Base-by-base conservation (phyloP, 2,113 vertebrate genomes). In the Lynx canadensis region DNA sequence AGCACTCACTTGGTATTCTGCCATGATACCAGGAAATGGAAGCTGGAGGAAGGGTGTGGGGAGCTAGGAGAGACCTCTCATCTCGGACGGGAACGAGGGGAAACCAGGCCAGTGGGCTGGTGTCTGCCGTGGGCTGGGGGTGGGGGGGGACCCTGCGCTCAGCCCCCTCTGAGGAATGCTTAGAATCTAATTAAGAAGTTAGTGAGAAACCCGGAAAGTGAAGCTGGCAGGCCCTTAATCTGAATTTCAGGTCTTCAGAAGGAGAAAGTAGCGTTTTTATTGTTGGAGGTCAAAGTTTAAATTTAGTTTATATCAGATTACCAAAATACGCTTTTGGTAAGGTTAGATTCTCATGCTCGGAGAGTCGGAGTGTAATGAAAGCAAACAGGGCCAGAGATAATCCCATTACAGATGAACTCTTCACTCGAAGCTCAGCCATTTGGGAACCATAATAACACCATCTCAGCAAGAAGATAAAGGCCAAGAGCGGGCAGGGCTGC, bases 291-390 rank as follows among this genome's bases (percentile, higher is more conserved):
- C 98, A 99, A 97, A 98, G 99, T 99, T 99, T 98, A 99, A 97
- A 99, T 99, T 99, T 99, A 98, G 98, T 98, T 99, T 99, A 99
- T 99, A 99, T 99, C 98, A 81, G 97, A 98, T 99, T 99, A 99
- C 99, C 98, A 98, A 99, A 99, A 99, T 98, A 98, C 69, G 98
- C 98, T 99, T 99, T 98, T 92, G 92, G 97, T 98, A 98, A 99
- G 98, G 98, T 99, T 99, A 99, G 98, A 98, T 98, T 99, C 99
- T 99, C 98, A 98, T 98, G 98, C 98, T 98, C 97, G 88, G 98
- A 98, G 98, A 98, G 98, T 98, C 63, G 27, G 98, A 98, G 97
- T 98, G 96, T 98, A 99, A 98, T 99, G 98, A 99, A 99, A 99
- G 99, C 98, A 99, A 99, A 99, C 99, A 98, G 57, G 98, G 98